phyloP scores from a whole-genome alignment of 2,888 invertebrate genomes.

The Nomada fucata region DNA sequence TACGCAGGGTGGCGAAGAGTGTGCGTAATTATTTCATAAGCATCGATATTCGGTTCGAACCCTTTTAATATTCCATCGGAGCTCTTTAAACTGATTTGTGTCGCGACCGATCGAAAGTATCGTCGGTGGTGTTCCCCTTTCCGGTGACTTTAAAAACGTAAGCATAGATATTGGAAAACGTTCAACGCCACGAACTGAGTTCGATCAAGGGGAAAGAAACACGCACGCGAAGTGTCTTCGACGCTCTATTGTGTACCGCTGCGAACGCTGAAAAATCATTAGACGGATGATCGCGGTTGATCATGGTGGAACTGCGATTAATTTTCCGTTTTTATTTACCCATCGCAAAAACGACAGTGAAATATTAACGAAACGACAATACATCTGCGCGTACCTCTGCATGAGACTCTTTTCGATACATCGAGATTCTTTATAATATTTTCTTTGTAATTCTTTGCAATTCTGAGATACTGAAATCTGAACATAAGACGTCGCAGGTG shows the following conservation, averaged over 20 bases:
- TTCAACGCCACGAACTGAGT: conserved; percentile 13
- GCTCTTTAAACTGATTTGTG: conserved; percentile 6
- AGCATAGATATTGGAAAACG: conserved; percentile 11
- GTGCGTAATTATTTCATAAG: conserved; percentile 48
- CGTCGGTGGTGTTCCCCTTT: not conserved
- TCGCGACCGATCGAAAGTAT: conserved; percentile 11
- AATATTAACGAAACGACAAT: not conserved
- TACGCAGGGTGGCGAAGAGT: conserved; percentile 36
- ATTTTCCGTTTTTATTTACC: not conserved
- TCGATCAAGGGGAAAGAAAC: conserved; percentile 19
- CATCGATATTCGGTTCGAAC: not conserved
- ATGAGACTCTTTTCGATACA: not conserved
- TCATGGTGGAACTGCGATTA: not conserved
- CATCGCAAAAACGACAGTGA: not conserved
- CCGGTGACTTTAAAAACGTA: not conserved
- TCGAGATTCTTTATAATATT: not conserved
- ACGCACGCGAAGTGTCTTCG: conserved; percentile 1
- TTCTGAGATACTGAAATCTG: no score
- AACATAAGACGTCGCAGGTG: no score
- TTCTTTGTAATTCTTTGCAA: no score
- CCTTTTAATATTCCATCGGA: conserved; percentile 10
- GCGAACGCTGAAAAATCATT: not conserved
- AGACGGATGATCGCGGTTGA: not conserved
- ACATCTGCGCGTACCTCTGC: not conserved
- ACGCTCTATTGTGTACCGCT: conserved; percentile 1